phyloP scores from a whole-genome alignment of 2,113 vertebrate genomes.

The Brachyhypopomus gauderio region DNA sequence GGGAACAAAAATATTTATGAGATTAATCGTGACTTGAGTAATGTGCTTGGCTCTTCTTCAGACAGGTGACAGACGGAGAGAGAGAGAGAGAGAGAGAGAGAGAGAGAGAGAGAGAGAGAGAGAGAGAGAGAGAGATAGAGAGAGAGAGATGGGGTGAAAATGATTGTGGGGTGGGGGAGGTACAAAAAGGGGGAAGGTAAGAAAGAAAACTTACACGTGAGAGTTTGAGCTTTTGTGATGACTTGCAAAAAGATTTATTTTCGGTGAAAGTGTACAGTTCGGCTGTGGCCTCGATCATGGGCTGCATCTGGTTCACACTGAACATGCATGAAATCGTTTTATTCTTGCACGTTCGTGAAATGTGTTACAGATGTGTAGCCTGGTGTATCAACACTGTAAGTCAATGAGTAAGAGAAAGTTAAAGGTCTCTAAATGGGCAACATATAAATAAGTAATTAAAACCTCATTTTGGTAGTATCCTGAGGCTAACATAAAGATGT shows the following conservation, averaged over 20 bases:
- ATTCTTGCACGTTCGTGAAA: slow-evolving; percentile 59
- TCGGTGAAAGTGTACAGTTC: slow-evolving; percentile 47
- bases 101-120: background rate
- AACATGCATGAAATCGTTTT: slow-evolving; percentile 65
- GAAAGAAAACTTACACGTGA: slow-evolving; percentile 9
- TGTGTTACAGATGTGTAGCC: slow-evolving; percentile 68
- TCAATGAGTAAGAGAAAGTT: background rate
- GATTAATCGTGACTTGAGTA: background rate
- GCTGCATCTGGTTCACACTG: slow-evolving; percentile 62
- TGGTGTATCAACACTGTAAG: background rate
- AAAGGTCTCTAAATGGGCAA: slow-evolving; percentile 6
- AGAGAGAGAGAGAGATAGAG: background rate
- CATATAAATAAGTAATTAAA: slow-evolving; percentile 43
- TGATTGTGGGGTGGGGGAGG: background rate
- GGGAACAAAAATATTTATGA: background rate
- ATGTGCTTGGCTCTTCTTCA: background rate
- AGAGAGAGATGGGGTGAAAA: background rate
- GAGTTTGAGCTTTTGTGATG: slow-evolving; percentile 27
- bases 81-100: background rate
- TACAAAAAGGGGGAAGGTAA: background rate
- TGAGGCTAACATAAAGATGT: too few species aligned
- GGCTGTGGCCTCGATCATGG: slow-evolving; percentile 32
- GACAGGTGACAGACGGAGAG: background rate
- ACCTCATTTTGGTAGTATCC: background rate
- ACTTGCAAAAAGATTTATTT: slow-evolving; percentile 50